Evolutionary conservation across 1,140 invertebrate species (phyloP), one percentile per base, ranked within the genome.

Genomic region (Zeugodacus cucurbitae): DNA sequence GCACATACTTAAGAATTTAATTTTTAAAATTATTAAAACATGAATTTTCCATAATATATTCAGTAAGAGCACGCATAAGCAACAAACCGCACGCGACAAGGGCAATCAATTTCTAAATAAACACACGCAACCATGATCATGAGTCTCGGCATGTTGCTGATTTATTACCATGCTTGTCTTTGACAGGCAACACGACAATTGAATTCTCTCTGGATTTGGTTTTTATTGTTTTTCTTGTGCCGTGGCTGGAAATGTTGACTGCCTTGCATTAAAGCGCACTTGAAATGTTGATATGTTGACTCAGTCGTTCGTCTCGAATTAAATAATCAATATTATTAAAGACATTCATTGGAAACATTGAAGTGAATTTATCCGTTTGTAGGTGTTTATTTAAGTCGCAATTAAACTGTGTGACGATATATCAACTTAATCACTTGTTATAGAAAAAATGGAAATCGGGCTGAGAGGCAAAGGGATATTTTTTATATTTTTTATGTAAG

Each of bases 21-120:
- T n/a, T n/a, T n/a, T n/a, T n/a, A n/a, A n/a, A n/a, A n/a, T n/a
- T n/a, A n/a, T n/a, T n/a, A n/a, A n/a, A n/a, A n/a, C n/a, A n/a
- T n/a, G 44, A 48, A 48, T 48, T 14, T 11, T 20, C 14, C 48
- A 54, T 17, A 54, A 17, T 17, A 10, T 54, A 54, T 17, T 0
- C 48, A 17, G 48, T 14, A 1, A 54, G 48, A 11, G 1, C 7
- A 59, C 1, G 2, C 22, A 59, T 26, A n/a, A 59, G 22, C 58
- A 10, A 6, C 6, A 0, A 59, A 1, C 5, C 22, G n/a, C 58
- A 26, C 22, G 26, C 41, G 20, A 48, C 74, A 48, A 54, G n/a
- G 41, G n/a, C 74, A 82, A 82, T 82, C 48, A 82, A 82, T 82
- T 82, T 74, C 44, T 26, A 82, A 82, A 26, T 41, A 41, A 48